Evolutionary conservation across 1,140 invertebrate species (phyloP).

Genomic region (Holotrichia oblita): DNA sequence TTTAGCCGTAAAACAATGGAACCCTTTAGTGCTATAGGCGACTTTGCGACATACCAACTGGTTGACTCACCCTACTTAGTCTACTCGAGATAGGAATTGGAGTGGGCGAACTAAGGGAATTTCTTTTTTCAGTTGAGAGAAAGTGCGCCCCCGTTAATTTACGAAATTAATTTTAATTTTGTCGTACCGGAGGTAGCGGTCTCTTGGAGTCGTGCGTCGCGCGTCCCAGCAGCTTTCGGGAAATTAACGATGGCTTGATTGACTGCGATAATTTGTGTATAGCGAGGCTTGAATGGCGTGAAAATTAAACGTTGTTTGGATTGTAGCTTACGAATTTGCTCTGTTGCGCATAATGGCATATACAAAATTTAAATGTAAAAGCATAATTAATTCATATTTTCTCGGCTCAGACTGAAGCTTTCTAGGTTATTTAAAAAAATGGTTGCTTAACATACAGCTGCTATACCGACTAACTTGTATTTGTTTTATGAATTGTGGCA

Average conservation of each 20-base stretch:
- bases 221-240: background rate
- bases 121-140: conserved; percentile 11
- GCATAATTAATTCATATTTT: too few species aligned
- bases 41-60: too few species aligned
- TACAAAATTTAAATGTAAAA: too few species aligned
- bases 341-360: too few species aligned
- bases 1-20: background rate
- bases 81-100: background rate
- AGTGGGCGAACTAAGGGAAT: background rate
- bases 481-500: too few species aligned
- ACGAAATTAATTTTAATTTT: conserved; percentile 13
- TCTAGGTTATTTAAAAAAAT: too few species aligned
- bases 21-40: background rate
- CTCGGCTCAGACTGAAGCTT: too few species aligned
- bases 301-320: background rate
- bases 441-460: too few species aligned
- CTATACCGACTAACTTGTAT: too few species aligned
- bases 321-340: too few species aligned
- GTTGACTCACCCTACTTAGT: too few species aligned
- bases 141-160: background rate
- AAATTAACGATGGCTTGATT: conserved; percentile 5
- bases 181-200: background rate
- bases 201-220: background rate
- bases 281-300: background rate
- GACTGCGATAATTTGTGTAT: conserved; percentile 7